phyloP scores from a whole-genome alignment of 1,140 invertebrate genomes.

The Ladona fulva region DNA sequence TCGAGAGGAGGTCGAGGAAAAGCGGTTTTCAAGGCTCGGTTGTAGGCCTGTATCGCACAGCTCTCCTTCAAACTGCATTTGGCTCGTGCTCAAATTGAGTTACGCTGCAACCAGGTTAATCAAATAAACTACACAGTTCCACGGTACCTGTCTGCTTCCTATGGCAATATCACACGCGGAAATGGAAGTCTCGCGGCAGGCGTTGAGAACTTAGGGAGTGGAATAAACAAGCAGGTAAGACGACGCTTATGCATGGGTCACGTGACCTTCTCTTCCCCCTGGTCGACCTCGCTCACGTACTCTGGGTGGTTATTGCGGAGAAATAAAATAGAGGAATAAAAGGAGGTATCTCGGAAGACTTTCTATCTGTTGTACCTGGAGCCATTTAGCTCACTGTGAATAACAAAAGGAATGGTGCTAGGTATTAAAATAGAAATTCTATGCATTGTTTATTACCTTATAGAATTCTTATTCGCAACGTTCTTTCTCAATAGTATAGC shows the following conservation, averaged over 20 bases:
- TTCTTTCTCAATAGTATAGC: too few species aligned
- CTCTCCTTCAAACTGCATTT: background rate
- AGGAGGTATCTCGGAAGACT: background rate
- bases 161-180: background rate
- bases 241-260: background rate
- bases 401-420: too few species aligned
- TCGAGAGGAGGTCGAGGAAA: too few species aligned
- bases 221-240: background rate
- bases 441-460: too few species aligned
- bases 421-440: too few species aligned
- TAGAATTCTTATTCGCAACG: too few species aligned
- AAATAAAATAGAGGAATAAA: background rate
- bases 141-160: background rate
- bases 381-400: background rate
- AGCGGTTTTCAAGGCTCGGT: background rate
- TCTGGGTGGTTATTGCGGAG: background rate
- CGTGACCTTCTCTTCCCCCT: background rate
- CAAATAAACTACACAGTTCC: background rate
- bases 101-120: constrained; percentile 8
- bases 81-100: background rate
- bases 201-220: background rate
- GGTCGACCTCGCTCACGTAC: background rate
- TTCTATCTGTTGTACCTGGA: background rate
- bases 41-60: background rate
- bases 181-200: background rate